phyloP scores from a whole-genome alignment of 2,113 vertebrate species.

The Dicentrarchus labrax region DNA sequence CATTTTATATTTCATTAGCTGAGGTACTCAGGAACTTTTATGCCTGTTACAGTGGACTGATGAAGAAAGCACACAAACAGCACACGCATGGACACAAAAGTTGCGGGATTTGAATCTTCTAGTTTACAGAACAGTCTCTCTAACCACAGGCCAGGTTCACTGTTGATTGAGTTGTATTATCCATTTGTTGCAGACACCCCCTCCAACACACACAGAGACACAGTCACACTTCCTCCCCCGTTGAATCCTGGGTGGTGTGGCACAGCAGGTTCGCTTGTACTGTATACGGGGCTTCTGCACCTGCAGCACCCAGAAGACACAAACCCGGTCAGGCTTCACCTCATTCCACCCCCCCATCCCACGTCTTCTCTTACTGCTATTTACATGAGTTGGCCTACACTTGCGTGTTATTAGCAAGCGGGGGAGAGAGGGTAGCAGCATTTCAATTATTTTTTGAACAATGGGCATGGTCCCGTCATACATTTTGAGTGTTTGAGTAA shows the following conservation, averaged over 20 bases:
- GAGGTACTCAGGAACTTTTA: neutral
- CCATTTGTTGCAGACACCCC: slow-evolving; percentile 34
- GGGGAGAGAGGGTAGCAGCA: slow-evolving; percentile 39
- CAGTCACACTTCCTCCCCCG: slow-evolving; percentile 42
- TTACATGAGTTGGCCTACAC: slow-evolving; percentile 57
- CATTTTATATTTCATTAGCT: neutral
- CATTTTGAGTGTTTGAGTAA: slow-evolving; percentile 67
- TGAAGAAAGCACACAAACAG: neutral
- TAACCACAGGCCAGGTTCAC: slow-evolving; percentile 27
- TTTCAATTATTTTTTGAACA: slow-evolving; percentile 67
- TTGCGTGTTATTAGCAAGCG: slow-evolving; percentile 55
- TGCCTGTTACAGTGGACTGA: neutral
- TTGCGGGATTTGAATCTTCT: neutral
- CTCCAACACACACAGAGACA: slow-evolving; percentile 3
- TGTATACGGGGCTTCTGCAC: slow-evolving; percentile 65
- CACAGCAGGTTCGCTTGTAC: slow-evolving; percentile 73
- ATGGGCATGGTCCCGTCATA: slow-evolving; percentile 55
- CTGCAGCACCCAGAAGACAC: slow-evolving; percentile 66
- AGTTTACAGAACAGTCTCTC: slow-evolving; percentile 1
- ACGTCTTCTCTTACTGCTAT: slow-evolving; percentile 52
- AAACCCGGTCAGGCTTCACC: slow-evolving; percentile 50
- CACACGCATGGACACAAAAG: neutral
- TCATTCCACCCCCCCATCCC: slow-evolving; percentile 38
- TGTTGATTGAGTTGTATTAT: slow-evolving; percentile 55
- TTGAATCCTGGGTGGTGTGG: slow-evolving; percentile 63